Base-by-base conservation (phyloP, 2,113 vertebrate species). In the Cochlearius cochlearius region DNA sequence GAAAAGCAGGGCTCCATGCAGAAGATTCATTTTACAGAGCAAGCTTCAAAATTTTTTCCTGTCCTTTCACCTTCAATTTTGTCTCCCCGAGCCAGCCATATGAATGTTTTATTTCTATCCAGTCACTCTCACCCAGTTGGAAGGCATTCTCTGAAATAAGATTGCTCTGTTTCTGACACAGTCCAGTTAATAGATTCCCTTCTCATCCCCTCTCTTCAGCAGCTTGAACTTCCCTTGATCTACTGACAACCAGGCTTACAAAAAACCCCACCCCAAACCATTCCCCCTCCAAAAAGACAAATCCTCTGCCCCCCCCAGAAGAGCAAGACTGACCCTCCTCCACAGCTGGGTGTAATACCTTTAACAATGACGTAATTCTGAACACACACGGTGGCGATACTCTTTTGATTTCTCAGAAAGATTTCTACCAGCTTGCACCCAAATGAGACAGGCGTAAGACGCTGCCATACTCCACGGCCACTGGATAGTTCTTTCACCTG, bases 381-480 rank as follows among this genome's bases (percentile, higher is more conserved):
- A 29, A 27, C 20, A 7, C 0, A 5, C 3, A 11, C 0, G 0
- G 6, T 7, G 30, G 52, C 10, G 49, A 45, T 22, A 2, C 10
- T 20, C 22, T 49, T 49, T 49, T 49, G 41, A 7, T 11, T 19
- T 32, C 66, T 29, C 52, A 58, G 6, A 32, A 29, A 15, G 14
- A 14, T n/a, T 49, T 68, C 15, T 6, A 2, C 1, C 41, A 79
- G 29, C 23, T 7, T 47, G 38, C 32, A 66, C 15, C 9, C 8
- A 9, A 3, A 2, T 2, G 29, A 47, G 50, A 47, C 1, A 22
- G 15, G 30, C 34, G 39, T 16, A 29, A 12, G 23, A 9, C 1
- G 20, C 29, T 39, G 38, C 58, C 7, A 8, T 3, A 39, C 30
- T 17, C 14, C 25, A 26, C 3, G 2, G 9, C 62, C 16, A 0